Conservation (phyloP, 1,140 invertebrate genomes). For the Sinella curviseta region DNA sequence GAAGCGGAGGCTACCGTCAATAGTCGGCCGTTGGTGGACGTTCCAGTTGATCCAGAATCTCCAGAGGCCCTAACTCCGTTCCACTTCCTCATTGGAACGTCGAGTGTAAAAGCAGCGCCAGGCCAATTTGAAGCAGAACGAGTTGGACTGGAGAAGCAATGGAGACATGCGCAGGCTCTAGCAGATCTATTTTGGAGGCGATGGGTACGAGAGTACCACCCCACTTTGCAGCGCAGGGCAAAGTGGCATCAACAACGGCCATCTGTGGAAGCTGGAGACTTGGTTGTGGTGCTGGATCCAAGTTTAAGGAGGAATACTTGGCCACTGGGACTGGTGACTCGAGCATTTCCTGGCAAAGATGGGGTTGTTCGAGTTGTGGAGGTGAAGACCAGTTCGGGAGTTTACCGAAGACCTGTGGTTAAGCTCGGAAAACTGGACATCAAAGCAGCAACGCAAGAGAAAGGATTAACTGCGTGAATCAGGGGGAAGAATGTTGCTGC, state of each 20-base stretch:
- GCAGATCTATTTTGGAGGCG: slow-evolving; percentile 42
- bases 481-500: slow-evolving; percentile 9
- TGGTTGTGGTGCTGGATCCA: slow-evolving; percentile 8
- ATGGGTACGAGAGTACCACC: slow-evolving; percentile 37
- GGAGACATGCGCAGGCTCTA: slow-evolving; percentile 22
- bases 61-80: not conserved
- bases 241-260: slow-evolving; percentile 26
- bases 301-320: not conserved
- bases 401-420: not conserved
- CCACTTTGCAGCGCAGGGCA: slow-evolving; percentile 26
- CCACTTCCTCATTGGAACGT: slow-evolving; percentile 4
- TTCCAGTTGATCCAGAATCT: not conserved
- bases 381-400: not conserved
- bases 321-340: not conserved
- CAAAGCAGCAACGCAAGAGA: not conserved
- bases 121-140: slow-evolving; percentile 19
- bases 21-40: not conserved
- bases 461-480: not conserved
- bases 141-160: slow-evolving; percentile 15
- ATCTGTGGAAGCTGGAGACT: not conserved
- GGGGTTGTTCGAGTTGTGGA: not conserved
- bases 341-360: not conserved
- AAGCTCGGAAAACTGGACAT: not conserved
- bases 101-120: not conserved
- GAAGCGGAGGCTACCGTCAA: not conserved